These are phyloP conservation scores for Rhimphoctona megacephalus DNA, from an alignment of 2,888 invertebrate genomes.

Conservation along the genomic window DNA sequence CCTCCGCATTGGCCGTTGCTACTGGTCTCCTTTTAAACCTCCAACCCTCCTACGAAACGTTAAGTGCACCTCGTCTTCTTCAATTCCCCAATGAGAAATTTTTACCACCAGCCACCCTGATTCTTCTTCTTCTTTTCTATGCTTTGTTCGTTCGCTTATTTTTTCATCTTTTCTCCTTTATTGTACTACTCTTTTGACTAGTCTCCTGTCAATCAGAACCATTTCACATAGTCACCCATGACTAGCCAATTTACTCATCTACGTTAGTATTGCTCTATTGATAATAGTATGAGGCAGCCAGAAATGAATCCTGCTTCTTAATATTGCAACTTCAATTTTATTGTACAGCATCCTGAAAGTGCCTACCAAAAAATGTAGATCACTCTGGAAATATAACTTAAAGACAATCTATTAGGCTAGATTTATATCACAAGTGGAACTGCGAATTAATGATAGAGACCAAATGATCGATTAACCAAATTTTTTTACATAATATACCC, in stretches of 20 bases:
- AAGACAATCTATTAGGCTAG: slow-evolving; percentile 27
- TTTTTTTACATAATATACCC: slow-evolving; percentile 36
- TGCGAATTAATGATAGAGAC: slow-evolving; percentile 40
- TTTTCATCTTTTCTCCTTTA: not conserved
- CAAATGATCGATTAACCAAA: slow-evolving; percentile 52
- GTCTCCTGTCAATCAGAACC: slow-evolving; percentile 69
- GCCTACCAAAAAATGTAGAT: slow-evolving; percentile 34
- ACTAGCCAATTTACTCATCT: slow-evolving; percentile 16
- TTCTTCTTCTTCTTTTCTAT: not conserved
- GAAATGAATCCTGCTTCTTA: not conserved
- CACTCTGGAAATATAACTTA: slow-evolving; percentile 8
- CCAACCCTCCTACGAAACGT: slow-evolving; percentile 69
- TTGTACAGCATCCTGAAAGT: not conserved
- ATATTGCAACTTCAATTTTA: slow-evolving; percentile 11
- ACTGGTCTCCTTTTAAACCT: slow-evolving; percentile 62
- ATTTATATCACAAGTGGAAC: slow-evolving; percentile 30
- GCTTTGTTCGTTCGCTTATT: slow-evolving; percentile 22
- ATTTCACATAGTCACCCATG: slow-evolving; percentile 67
- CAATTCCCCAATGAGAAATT: slow-evolving; percentile 74
- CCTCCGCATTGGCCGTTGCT: slow-evolving; percentile 48
- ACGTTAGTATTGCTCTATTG: not conserved
- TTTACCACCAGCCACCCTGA: slow-evolving; percentile 67
- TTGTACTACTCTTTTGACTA: not conserved
- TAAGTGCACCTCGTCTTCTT: slow-evolving; percentile 78
- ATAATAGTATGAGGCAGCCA: not conserved